Evolutionary conservation across 2,113 vertebrate genomes (phyloP).

Genomic region (Chloroceryle aenea): DNA sequence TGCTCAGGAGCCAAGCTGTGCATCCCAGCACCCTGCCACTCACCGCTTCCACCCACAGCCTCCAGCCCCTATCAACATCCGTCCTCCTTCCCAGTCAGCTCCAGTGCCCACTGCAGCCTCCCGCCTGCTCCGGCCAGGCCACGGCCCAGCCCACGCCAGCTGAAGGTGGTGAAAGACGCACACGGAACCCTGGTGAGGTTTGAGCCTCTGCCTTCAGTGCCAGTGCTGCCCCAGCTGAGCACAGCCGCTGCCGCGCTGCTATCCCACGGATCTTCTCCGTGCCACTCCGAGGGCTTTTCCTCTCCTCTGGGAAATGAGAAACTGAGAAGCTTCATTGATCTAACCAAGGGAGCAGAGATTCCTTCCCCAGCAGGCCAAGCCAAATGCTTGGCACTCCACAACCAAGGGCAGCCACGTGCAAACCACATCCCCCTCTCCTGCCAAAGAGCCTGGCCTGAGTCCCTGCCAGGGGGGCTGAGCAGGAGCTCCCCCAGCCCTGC

Average conservation of each 20-base stretch:
- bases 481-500: background rate
- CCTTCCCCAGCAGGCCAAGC: background rate
- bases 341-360: background rate
- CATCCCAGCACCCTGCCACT: background rate
- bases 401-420: background rate
- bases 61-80: background rate
- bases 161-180: accelerated
- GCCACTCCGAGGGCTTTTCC: background rate
- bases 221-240: background rate
- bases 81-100: background rate
- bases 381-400: background rate
- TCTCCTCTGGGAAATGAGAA: background rate
- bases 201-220: background rate
- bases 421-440: background rate
- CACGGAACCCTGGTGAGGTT: background rate
- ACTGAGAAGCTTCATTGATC: background rate
- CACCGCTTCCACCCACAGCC: background rate
- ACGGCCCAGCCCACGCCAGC: background rate
- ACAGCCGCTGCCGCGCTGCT: background rate
- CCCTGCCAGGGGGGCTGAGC: background rate
- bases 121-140: background rate
- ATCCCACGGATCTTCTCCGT: background rate
- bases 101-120: background rate
- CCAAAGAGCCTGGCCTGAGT: background rate
- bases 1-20: background rate